phyloP scores from a whole-genome alignment of 2,113 vertebrate species.

The Rhodinocichla rosea region DNA sequence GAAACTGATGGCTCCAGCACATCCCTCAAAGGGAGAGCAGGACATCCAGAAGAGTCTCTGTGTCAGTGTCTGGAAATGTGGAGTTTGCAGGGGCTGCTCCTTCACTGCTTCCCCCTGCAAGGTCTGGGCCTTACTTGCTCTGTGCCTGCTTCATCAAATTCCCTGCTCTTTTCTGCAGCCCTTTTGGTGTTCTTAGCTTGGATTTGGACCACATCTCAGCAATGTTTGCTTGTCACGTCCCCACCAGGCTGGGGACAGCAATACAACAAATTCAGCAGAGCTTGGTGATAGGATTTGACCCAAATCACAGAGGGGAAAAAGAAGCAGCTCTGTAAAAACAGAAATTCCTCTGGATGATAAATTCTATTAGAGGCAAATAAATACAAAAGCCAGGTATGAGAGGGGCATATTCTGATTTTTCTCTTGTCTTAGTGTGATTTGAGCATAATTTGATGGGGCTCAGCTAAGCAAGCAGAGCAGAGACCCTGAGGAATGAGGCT shows the following conservation, averaged over 20 bases:
- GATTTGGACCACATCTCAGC: background rate
- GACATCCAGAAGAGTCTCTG: background rate
- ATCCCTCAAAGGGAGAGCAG: background rate
- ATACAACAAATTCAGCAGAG: background rate
- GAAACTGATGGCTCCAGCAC: background rate
- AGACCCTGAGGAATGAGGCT: background rate
- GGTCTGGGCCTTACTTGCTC: background rate
- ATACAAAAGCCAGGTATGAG: background rate
- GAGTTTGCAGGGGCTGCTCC: background rate
- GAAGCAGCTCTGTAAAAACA: background rate
- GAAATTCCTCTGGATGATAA: background rate
- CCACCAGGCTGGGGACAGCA: background rate
- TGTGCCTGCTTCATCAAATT: background rate
- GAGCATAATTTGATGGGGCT: background rate
- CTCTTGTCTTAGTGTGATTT: background rate
- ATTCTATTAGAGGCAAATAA: background rate
- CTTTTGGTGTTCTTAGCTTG: background rate
- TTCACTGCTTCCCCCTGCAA: background rate
- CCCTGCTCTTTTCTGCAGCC: background rate
- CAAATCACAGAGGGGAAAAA: background rate
- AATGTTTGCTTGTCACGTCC: background rate
- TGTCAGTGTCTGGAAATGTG: background rate
- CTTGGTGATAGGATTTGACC: conserved; percentile 7
- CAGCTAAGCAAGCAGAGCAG: conserved; percentile 18
- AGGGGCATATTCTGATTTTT: background rate